Evolutionary conservation across 2,797 vertebrate species (phyloP), one percentile per base, ranked within the genome.

Genomic region (Pseudomugil gertrudae): DNA sequence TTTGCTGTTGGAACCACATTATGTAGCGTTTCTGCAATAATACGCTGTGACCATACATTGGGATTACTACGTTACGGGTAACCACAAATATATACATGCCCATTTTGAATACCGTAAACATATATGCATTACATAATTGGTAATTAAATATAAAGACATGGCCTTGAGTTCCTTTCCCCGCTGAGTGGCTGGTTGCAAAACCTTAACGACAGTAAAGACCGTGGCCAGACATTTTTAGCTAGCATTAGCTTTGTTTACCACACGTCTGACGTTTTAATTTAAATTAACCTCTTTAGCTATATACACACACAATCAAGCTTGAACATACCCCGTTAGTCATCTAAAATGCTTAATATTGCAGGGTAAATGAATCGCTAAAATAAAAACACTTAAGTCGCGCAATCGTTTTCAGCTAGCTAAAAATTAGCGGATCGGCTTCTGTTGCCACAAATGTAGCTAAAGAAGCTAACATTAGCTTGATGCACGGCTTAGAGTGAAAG

Each of bases 361-460:
- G 5, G 38, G 0, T 6, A 52, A 29, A 45, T 5, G 10, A 54
- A 35, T 1, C 2, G 35, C 2, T 29, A 3, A n/a, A 63, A 35
- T 35, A 70, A 69, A 74, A 63, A 14, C 11, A 15, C 29, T 35
- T 30, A 23, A 52, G 47, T 19, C 57, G 30, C 51, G 26, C 14
- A 48, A 23, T 54, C 33, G 55, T 65, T 63, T 38, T 62, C 7
- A 26, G 24, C 57, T 35, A 23, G 67, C 79, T 57, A 45, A 21
- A 2, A 66, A 58, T 79, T 84, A 87, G 80, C 86, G 35, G 11
- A 69, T 74, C 82, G 80, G 86, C 83, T 63, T 35, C 45, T 54
- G 53, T 36, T 56, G 27, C 38, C 35, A 83, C 83, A 89, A 90
- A 38, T 62, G 9, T 58, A 52, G 80, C 86, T 82, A 87, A 57